These are phyloP conservation scores for Jaculus jaculus DNA, from an alignment of 2,113 vertebrate species.

Conservation along the genomic window DNA sequence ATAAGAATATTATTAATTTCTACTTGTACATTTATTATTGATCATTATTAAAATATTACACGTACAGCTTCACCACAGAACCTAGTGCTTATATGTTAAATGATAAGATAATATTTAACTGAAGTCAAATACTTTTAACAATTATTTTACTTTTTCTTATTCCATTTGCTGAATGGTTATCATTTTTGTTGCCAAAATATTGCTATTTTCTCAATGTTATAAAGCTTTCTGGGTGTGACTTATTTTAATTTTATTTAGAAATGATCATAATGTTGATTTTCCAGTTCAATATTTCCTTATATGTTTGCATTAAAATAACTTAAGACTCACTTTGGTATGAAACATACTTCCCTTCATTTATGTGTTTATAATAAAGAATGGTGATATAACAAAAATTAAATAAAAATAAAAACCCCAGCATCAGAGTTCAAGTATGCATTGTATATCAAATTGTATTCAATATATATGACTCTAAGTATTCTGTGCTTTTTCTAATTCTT, in stretches of 20 bases:
- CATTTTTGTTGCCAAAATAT: neutral
- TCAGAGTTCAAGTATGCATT: neutral
- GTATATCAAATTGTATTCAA: neutral
- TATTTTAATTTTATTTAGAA: neutral
- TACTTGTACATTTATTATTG: neutral
- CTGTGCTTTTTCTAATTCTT: neutral
- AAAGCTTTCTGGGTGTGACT: neutral
- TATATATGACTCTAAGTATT: neutral
- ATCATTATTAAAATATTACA: neutral
- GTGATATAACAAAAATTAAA: too few species aligned
- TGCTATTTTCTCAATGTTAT: neutral
- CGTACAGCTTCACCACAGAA: neutral
- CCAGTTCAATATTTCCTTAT: neutral
- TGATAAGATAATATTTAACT: slow-evolving; percentile 2
- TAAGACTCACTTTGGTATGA: neutral
- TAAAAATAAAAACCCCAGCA: neutral
- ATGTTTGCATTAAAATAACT: neutral
- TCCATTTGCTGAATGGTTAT: neutral
- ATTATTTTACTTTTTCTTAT: neutral
- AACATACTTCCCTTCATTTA: neutral
- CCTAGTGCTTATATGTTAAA: neutral
- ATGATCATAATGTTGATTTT: neutral
- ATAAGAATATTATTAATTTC: neutral
- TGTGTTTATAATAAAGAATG: neutral
- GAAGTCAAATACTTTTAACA: neutral